Evolutionary conservation across 2,797 vertebrate genomes (phyloP).

Genomic region (Hylomyscus alleni): DNA sequence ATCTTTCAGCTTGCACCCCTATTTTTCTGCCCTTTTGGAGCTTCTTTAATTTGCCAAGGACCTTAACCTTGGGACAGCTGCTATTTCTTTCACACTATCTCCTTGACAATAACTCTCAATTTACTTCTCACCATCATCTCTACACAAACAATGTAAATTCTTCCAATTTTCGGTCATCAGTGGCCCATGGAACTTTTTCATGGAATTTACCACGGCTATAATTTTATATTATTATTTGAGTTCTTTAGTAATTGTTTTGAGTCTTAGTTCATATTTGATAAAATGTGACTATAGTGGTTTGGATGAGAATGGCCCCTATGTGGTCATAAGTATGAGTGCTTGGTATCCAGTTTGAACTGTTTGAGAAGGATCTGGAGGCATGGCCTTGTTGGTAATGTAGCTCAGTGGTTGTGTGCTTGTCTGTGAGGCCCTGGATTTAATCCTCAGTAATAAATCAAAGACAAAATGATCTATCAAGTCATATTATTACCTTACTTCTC

Average conservation of each 20-base stretch:
- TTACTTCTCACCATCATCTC: slow-evolving; percentile 53
- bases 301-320: neutral
- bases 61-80: neutral
- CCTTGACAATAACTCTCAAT: slow-evolving; percentile 29
- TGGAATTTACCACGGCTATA: slow-evolving; percentile 58
- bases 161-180: slow-evolving; percentile 36
- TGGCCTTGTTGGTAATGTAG: neutral
- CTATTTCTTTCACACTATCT: slow-evolving; percentile 10
- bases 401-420: neutral
- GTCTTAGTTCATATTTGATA: slow-evolving; percentile 32
- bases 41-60: slow-evolving; percentile 52
- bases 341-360: neutral
- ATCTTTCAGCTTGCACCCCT: neutral
- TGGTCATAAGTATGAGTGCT: neutral
- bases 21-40: slow-evolving; percentile 35
- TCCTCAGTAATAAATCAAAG: neutral
- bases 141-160: slow-evolving; percentile 28
- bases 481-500: neutral
- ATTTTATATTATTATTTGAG: slow-evolving; percentile 54
- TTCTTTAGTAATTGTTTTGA: slow-evolving; percentile 44
- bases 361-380: neutral
- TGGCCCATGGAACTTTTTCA: neutral
- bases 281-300: slow-evolving; percentile 27
- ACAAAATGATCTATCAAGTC: neutral
- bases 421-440: neutral